Evolutionary conservation across 2,113 vertebrate species (phyloP).

Genomic region (Mormyrus iriodes): DNA sequence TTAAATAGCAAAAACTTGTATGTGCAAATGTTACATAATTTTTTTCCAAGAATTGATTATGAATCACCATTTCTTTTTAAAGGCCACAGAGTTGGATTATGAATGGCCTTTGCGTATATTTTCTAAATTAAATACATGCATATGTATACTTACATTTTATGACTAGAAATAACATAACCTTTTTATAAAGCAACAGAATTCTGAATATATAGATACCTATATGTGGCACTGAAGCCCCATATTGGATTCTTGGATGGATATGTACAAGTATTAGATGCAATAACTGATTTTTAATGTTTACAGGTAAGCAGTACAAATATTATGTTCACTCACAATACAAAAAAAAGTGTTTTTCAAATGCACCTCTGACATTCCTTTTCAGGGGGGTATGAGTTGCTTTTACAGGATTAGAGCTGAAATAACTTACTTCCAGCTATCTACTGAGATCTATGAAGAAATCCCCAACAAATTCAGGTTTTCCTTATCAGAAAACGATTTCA

Average conservation of each 20-base stretch:
- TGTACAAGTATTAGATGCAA: background rate
- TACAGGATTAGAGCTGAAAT: background rate
- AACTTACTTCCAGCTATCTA: background rate
- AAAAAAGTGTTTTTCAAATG: background rate
- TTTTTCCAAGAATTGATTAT: background rate
- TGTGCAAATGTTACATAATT: background rate
- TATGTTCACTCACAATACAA: background rate
- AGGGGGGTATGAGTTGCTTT: background rate
- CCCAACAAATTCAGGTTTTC: conserved; percentile 11
- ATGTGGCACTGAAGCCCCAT: background rate
- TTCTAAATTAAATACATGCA: background rate
- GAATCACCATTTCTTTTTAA: background rate
- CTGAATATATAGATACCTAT: background rate
- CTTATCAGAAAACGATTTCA: conserved; percentile 22
- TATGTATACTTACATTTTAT: background rate
- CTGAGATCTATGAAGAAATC: conserved; percentile 13
- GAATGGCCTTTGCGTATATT: background rate
- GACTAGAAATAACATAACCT: background rate
- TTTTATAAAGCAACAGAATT: background rate
- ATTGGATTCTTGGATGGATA: background rate
- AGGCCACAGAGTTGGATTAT: background rate
- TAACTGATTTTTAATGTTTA: background rate
- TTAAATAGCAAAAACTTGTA: background rate
- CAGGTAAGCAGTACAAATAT: background rate
- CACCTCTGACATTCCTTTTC: background rate